Base-by-base conservation (phyloP, 2,888 invertebrate species). In the Lissonota sp. region DNA sequence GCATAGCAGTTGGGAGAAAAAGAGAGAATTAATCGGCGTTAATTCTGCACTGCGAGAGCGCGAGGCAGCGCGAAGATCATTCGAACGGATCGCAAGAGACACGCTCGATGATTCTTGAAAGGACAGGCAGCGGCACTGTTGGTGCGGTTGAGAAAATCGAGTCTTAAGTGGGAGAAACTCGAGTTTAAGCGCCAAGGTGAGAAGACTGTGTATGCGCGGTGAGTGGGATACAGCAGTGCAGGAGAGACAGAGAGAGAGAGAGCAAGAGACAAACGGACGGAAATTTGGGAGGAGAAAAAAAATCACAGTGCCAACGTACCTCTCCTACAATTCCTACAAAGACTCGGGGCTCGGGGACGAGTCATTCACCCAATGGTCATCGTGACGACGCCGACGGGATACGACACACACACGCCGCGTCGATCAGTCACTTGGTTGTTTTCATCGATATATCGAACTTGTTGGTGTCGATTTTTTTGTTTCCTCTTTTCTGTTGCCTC, bases 281-380 rank as follows among this genome's bases (percentile, higher is more conserved):
- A 83, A 84, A 86, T 66, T 58, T 14, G 40, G 55, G 40, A 80
- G 55, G 16, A 37, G 46, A 37, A 72, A 63, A 77, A 88, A 86
- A 89, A 89, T 88, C 86, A 78, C 80, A 86, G 85, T 84, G 87
- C 87, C 85, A 84, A 88, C 89, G 85, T 86, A 85, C 83, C 84
- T 73, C 73, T 73, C 67, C 77, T 77, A n/a, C n/a, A n/a, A n/a
- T n/a, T n/a, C 63, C 72, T 49, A n/a, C n/a, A n/a, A n/a, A n/a
- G n/a, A n/a, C n/a, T 26, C 26, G 26, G 1, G 26, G 26, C 26
- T 26, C 26, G 26, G 26, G 26, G 26, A 84, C 86, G 89, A 89
- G 90, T 90, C 90, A 90, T 90, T 90, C 90, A 90, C 90, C 90
- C 88, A 89, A 88, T 89, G 89, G 90, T 89, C 89, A 89, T 89